Base-by-base conservation (phyloP, 1,140 invertebrate species). In the Drosophila elegans region DNA sequence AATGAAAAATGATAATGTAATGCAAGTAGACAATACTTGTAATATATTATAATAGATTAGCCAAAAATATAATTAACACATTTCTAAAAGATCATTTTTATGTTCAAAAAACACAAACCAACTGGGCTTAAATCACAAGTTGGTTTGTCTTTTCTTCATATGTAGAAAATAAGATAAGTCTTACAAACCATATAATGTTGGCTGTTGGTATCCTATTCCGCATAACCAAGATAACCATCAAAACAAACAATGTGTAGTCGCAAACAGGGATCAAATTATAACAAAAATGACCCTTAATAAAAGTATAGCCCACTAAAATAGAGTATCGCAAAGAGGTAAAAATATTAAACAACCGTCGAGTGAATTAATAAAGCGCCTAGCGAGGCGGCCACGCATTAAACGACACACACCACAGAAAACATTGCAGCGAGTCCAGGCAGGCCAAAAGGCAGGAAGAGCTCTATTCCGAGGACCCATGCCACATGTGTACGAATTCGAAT, bases 281-380 rank as follows among this genome's bases (percentile, higher is more conserved):
- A 3, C 46, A 9, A 32, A 39, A 39, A 13, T 9, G 6, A 61
- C 36, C 29, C 11, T 0, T 2, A 9, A 7, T 0, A n/a, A 4
- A 11, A 29, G 12, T 1, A 39, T n/a, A 45, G 21, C 39, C 16
- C 41, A 9, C 2, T 11, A 4, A 12, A 32, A 21, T 27, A 61
- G 42, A 13, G 62, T 57, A 54, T 68, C 11, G 13, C 51, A 52
- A 48, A 59, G 68, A 60, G 68, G 66, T 56, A 66, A 64, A 69
- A 85, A 71, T 75, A 85, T 85, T 80, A 74, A 85, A 73, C 78
- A 86, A 69, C 69, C 82, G 83, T 79, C 83, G 82, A 86, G 83
- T 86, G 83, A 86, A 86, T 86, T 86, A 86, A 86, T 86, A 86
- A 86, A 86, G 83, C 79, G 83, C 71, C 83, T 71, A 10, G 62